Evolutionary conservation across 1,140 invertebrate species (phyloP), one percentile per base, ranked within the genome.

Genomic region (Laodelphax striatellus): DNA sequence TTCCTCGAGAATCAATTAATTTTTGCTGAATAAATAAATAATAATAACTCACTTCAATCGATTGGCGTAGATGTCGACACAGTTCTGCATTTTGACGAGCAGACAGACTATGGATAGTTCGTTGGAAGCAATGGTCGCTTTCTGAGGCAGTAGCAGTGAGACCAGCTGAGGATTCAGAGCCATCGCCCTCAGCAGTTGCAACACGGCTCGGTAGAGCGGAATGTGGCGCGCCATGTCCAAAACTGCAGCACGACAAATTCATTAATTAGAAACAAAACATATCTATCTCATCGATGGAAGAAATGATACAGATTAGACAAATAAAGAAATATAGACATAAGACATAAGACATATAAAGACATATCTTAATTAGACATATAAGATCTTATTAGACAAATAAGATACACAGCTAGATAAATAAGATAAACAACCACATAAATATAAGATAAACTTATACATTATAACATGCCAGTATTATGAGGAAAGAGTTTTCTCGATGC

Each of bases 161-260:
- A 85, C 80, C 54, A 92, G 70, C 65, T 83, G 79, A 38, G 76
- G 76, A 52, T 82, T 86, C 3, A 83, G 75, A 9, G 89, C 85
- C 64, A 95, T 78, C 5, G 89, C 87, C 62, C 92, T 80, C 52
- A 95, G 77, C 46, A 93, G 73, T 66, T 88, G 83, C 60, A 95
- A 73, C 60, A 94, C 82, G 28, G 90, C 84, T 69, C 87, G 81
- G 74, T 96, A 96, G 50, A 96, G 77, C 8, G 92, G 91, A 71
- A 95, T 92, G 73, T 96, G 92, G 11, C 92, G 81, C 6, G 93
- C 91, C 87, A 97, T 94, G 72, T 97, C 94, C 68, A 97, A 73
- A 54, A 96, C 92, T 75, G 70, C 21, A 73, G 71, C 8, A 61
- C 61, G 16, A 67, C 16, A 19, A 43, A 50, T 8, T 16, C 11